Evolutionary conservation across 2,113 vertebrate genomes (phyloP).

Genomic region (Todiramphus saurophagus): DNA sequence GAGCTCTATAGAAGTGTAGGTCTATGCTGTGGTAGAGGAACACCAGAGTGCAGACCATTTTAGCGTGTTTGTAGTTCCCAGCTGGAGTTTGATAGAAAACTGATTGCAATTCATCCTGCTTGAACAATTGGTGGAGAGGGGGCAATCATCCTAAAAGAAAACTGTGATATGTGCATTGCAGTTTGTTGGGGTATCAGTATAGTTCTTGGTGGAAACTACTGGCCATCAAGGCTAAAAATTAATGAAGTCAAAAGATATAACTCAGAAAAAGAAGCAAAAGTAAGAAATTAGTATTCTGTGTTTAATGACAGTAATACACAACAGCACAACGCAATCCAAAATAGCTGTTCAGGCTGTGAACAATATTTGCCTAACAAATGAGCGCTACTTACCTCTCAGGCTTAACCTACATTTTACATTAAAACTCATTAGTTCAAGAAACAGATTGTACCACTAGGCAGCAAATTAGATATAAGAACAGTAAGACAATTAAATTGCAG

Average conservation of each 20-base stretch:
- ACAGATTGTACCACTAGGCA: conserved; percentile 1
- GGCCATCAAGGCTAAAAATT: background rate
- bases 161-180: background rate
- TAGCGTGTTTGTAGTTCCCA: background rate
- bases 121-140: background rate
- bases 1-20: accelerated
- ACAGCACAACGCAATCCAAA: background rate
- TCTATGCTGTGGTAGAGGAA: background rate
- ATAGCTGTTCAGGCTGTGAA: background rate
- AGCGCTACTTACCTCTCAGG: background rate
- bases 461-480: conserved; percentile 35
- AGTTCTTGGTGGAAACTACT: background rate
- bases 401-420: conserved; percentile 7
- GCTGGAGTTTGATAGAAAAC: background rate
- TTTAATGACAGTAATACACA: background rate
- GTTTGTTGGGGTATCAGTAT: background rate
- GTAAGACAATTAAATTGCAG: conserved; percentile 1
- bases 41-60: background rate
- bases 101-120: background rate
- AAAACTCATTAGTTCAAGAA: conserved; percentile 28
- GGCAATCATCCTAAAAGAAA: background rate
- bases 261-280: background rate
- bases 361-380: background rate
- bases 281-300: background rate
- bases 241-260: background rate